These are phyloP conservation scores for Dasypogon diadema DNA, from an alignment of 2,888 invertebrate genomes.

Conservation along the genomic window DNA sequence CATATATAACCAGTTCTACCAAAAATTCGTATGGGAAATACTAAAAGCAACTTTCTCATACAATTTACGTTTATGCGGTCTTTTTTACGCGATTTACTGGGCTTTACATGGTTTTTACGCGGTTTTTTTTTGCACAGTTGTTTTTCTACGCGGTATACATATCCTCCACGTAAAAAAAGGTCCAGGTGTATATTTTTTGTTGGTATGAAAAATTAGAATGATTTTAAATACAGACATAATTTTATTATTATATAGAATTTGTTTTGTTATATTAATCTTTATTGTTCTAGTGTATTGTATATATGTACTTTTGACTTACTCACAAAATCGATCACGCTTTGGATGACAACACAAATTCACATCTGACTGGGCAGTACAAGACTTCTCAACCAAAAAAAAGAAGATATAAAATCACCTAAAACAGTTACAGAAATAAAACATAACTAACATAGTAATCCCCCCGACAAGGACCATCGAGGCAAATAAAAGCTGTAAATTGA, in stretches of 20 bases:
- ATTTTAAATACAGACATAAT: constrained; percentile 31
- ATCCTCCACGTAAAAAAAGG: too few relatives aligned
- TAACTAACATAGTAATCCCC: constrained; percentile 15
- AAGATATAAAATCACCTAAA: neutral
- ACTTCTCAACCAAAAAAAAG: constrained; percentile 8
- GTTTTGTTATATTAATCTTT: constrained; percentile 34
- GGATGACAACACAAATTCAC: constrained; percentile 35
- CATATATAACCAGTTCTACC: too few relatives aligned
- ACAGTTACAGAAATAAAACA: constrained; percentile 6
- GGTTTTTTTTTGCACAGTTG: too few relatives aligned
- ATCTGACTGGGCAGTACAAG: constrained; percentile 26
- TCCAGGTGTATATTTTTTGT: neutral
- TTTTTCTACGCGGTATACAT: too few relatives aligned
- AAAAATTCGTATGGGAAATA: too few relatives aligned
- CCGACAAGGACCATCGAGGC: neutral
- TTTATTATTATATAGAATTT: constrained; percentile 34
- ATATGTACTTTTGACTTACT: constrained; percentile 40
- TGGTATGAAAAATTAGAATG: neutral
- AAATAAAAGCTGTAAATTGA: constrained; percentile 15
- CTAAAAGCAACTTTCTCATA: too few relatives aligned
- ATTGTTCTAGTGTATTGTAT: constrained; percentile 46
- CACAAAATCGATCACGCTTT: constrained; percentile 44
- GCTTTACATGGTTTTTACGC: too few relatives aligned
- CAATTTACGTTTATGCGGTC: too few relatives aligned
- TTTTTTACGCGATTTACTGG: too few relatives aligned